Conservation (phyloP, 53 echinoderm and acorn worm genomes). For the Echinometra lucunter region DNA sequence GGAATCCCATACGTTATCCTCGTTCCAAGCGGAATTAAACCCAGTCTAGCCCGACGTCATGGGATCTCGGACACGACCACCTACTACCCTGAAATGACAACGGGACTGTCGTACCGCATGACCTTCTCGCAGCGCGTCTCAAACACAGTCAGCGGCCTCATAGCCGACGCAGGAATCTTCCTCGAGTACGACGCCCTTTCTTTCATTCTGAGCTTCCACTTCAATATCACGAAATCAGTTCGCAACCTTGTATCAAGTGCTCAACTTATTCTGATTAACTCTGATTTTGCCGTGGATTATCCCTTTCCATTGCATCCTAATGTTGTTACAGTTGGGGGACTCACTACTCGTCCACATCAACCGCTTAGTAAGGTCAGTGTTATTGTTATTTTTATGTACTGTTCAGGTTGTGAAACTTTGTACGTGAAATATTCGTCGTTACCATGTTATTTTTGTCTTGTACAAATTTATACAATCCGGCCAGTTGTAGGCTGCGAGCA, state of each 20-base stretch:
- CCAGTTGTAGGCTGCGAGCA: no score
- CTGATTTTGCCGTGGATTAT: slow-evolving; percentile 58
- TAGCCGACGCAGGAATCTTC: neutral
- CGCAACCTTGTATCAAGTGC: slow-evolving; percentile 45
- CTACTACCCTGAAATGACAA: slow-evolving; percentile 56
- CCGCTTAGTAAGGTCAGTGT: slow-evolving; percentile 44
- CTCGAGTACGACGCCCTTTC: slow-evolving; percentile 40
- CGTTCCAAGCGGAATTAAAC: slow-evolving; percentile 52
- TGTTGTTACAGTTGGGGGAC: slow-evolving; percentile 53
- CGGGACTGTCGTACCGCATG: slow-evolving; percentile 61
- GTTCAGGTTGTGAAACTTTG: no score
- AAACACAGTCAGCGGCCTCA: slow-evolving; percentile 18
- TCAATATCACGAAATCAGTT: neutral
- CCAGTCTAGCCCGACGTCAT: slow-evolving; percentile 58
- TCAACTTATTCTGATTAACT: slow-evolving; percentile 46
- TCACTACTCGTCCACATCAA: slow-evolving; percentile 34
- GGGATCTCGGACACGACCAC: slow-evolving; percentile 47
- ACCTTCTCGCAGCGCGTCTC: slow-evolving; percentile 56
- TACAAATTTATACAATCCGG: no score
- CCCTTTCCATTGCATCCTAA: slow-evolving; percentile 62
- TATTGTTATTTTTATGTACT: neutral
- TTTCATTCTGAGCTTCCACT: neutral
- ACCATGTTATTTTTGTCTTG: no score
- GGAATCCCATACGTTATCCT: slow-evolving; percentile 49
- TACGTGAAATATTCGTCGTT: no score